A percentile compares a stretch with the other conserved stretches of the same genome.
These are phyloP conservation scores for Apostichopus californicus DNA, from an alignment of 35 echinoderm and acorn worm genomes.

Conservation along the genomic window DNA sequence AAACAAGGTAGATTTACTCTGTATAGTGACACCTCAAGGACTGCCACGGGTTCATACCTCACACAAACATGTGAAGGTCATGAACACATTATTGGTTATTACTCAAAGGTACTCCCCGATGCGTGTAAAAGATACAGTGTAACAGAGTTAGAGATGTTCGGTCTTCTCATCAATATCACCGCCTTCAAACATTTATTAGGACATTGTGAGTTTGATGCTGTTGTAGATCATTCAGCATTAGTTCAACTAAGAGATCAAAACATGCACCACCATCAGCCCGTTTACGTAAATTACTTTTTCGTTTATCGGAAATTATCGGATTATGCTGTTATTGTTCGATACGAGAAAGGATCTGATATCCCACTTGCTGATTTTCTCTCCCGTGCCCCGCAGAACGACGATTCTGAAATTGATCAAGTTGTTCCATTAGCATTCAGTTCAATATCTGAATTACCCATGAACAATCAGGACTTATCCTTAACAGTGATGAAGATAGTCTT, in stretches of 20 bases:
- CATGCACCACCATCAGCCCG: slow-evolving; percentile 36
- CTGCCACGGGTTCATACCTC: no score
- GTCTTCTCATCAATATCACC: slow-evolving; percentile 53
- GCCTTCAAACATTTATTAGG: slow-evolving; percentile 58
- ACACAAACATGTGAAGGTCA: no score
- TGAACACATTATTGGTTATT: no score
- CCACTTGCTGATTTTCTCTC: slow-evolving; percentile 50
- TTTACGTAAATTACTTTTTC: slow-evolving; percentile 44
- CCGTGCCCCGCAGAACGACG: neutral
- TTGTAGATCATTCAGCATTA: slow-evolving; percentile 35
- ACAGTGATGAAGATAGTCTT: neutral
- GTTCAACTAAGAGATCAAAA: slow-evolving; percentile 64
- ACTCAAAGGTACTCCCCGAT: slow-evolving; percentile 47
- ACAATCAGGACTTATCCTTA: neutral
- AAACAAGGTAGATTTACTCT: slow-evolving; percentile 20
- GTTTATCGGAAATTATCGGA: slow-evolving; percentile 46
- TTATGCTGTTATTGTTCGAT: slow-evolving; percentile 49
- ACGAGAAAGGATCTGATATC: slow-evolving; percentile 58
- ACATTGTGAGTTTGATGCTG: slow-evolving; percentile 47
- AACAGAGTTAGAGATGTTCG: slow-evolving; percentile 64
- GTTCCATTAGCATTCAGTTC: slow-evolving; percentile 44
- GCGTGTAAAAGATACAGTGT: slow-evolving; percentile 61
- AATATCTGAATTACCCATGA: neutral
- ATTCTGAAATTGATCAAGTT: slow-evolving; percentile 62
- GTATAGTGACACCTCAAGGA: slow-evolving; percentile 52